Conservation (phyloP, 2,113 vertebrate species). For the Malurus alboscapulatus region DNA sequence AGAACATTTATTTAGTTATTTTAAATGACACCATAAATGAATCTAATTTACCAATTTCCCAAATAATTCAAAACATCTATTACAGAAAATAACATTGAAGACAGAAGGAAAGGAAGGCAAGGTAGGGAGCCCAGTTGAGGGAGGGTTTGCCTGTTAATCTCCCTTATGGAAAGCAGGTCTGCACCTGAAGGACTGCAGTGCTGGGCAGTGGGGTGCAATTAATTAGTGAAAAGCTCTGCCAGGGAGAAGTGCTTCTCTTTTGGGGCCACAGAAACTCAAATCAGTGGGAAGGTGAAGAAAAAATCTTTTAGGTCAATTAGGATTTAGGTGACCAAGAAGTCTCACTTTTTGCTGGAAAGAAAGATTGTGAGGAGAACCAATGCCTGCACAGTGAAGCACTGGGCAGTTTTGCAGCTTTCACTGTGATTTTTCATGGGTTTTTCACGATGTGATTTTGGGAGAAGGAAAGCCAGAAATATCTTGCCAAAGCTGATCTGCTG, state of each 20-base stretch:
- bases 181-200: background rate
- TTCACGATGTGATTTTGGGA: background rate
- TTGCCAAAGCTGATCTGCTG: background rate
- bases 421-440: background rate
- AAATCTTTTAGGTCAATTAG: background rate
- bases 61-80: background rate
- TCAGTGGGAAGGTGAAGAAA: background rate
- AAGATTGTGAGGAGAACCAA: background rate
- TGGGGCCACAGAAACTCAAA: background rate
- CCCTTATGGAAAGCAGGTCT: background rate
- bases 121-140: background rate
- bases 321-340: background rate
- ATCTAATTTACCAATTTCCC: background rate
- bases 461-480: background rate
- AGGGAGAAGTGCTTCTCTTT: background rate
- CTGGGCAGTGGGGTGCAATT: background rate
- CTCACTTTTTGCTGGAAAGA: background rate
- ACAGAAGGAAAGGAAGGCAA: background rate
- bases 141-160: background rate
- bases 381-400: background rate
- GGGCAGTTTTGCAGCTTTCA: background rate
- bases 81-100: background rate
- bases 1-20: background rate
- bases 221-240: background rate
- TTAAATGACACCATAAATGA: background rate